Conservation (phyloP, 2,888 invertebrate species). For the Troides helena region DNA sequence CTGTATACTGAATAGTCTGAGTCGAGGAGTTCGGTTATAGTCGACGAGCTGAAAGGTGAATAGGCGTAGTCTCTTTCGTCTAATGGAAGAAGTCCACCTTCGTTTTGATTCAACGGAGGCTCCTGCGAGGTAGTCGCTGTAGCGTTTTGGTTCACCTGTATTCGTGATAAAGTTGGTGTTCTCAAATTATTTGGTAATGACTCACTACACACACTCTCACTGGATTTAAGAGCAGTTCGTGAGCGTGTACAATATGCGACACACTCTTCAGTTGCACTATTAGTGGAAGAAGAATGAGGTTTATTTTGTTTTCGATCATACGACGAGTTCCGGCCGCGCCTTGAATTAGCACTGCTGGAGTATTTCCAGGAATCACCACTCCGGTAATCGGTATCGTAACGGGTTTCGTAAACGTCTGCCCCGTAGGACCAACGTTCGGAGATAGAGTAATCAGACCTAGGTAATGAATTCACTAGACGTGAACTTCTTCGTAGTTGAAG, state of each 20-base stretch:
- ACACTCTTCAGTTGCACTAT: constrained; percentile 60
- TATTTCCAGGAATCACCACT: constrained; percentile 61
- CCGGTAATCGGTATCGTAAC: constrained; percentile 63
- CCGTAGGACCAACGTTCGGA: constrained; percentile 81
- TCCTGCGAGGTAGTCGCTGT: constrained; percentile 49
- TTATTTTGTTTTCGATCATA: constrained; percentile 71
- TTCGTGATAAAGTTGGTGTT: constrained; percentile 46
- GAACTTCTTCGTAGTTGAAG: constrained; percentile 69
- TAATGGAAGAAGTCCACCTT: constrained; percentile 70
- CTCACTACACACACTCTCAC: constrained; percentile 67
- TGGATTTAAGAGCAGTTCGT: constrained; percentile 70
- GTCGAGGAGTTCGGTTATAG: constrained; percentile 71
- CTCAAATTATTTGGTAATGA: constrained; percentile 51
- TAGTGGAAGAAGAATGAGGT: constrained; percentile 48
- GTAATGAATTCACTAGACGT: constrained; percentile 73
- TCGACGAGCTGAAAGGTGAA: constrained; percentile 75
- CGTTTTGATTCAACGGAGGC: constrained; percentile 50
- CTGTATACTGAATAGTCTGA: constrained; percentile 77
- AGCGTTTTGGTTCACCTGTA: constrained; percentile 48
- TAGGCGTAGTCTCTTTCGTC: constrained; percentile 77
- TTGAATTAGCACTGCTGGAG: constrained; percentile 46
- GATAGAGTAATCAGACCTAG: constrained; percentile 77
- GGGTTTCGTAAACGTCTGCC: constrained; percentile 76
- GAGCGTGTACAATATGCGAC: constrained; percentile 74
- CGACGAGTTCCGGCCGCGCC: constrained; percentile 66